These are phyloP conservation scores for Holothuria leucospilota DNA, from an alignment of 53 echinoderm and acorn worm species.

Conservation along the genomic window DNA sequence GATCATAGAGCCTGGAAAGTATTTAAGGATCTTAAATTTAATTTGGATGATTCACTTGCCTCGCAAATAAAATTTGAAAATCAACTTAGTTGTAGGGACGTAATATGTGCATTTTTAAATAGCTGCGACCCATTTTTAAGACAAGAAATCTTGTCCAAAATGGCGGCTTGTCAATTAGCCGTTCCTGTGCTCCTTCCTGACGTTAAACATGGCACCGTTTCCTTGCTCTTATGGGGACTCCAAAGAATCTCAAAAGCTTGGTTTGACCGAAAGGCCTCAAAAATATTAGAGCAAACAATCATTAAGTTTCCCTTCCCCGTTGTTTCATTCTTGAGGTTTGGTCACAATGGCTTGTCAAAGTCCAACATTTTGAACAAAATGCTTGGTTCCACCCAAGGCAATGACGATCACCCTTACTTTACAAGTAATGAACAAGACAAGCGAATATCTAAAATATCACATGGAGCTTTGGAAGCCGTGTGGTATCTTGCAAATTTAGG, in stretches of 20 bases:
- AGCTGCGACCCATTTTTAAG: conserved; percentile 7
- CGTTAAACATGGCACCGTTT: not conserved
- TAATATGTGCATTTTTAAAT: not conserved
- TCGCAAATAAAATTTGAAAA: too few species aligned
- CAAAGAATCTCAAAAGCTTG: not conserved
- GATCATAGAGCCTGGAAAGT: too few species aligned
- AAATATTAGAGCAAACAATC: not conserved
- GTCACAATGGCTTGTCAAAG: not conserved
- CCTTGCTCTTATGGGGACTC: conserved; percentile 9
- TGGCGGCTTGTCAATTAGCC: conserved; percentile 4
- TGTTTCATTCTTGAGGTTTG: not conserved
- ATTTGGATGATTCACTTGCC: too few species aligned
- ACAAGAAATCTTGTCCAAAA: conserved; percentile 17
- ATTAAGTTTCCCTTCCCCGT: not conserved
- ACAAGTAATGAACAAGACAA: conserved; percentile 5
- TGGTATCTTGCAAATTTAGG: not conserved
- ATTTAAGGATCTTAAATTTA: too few species aligned
- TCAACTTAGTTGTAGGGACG: not conserved
- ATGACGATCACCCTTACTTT: conserved; percentile 33
- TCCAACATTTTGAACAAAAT: conserved; percentile 19
- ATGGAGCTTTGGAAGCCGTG: conserved; percentile 2
- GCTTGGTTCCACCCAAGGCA: not conserved
- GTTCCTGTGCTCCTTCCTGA: conserved; percentile 6
- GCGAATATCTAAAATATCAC: not conserved
- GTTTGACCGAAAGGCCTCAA: not conserved